Percentiles rank a stretch among this genome's conserved stretches.
phyloP scores from a whole-genome alignment of 2,113 vertebrate species.

The Mystacornis crossleyi region DNA sequence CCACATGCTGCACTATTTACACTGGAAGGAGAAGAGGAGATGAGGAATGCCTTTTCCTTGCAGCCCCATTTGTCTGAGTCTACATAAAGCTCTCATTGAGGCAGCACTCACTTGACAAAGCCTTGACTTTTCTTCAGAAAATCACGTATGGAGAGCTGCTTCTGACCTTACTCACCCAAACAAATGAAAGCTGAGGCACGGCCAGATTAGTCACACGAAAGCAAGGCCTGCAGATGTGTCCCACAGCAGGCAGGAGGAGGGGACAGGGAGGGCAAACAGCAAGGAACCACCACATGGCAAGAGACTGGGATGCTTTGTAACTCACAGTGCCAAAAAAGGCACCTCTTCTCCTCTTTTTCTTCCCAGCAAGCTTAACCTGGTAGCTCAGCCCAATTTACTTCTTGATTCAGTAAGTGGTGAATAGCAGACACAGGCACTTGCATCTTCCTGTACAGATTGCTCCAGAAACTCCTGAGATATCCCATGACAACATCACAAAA shows the following conservation, averaged over 20 bases:
- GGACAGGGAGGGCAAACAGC: not conserved
- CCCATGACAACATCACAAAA: not conserved
- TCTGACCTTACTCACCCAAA: not conserved
- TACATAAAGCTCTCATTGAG: not conserved
- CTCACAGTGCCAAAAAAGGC: not conserved
- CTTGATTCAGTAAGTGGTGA: not conserved
- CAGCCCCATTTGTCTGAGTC: not conserved
- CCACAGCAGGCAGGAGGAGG: not conserved
- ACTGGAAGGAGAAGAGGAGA: not conserved
- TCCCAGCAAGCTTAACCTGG: not conserved
- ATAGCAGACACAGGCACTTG: not conserved
- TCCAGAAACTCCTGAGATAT: not conserved
- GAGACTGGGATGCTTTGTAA: accelerated
- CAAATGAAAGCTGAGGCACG: accelerated
- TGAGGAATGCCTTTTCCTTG: not conserved
- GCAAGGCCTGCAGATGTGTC: not conserved
- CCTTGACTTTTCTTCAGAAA: not conserved
- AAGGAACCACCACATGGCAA: not conserved
- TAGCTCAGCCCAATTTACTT: not conserved
- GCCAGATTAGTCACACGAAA: not conserved
- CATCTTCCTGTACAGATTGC: not conserved
- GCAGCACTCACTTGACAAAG: not conserved
- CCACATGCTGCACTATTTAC: not conserved
- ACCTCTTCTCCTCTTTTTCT: not conserved
- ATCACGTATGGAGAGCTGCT: not conserved